Conservation (phyloP, 2,888 invertebrate genomes). For the Epirrhoe tristata region DNA sequence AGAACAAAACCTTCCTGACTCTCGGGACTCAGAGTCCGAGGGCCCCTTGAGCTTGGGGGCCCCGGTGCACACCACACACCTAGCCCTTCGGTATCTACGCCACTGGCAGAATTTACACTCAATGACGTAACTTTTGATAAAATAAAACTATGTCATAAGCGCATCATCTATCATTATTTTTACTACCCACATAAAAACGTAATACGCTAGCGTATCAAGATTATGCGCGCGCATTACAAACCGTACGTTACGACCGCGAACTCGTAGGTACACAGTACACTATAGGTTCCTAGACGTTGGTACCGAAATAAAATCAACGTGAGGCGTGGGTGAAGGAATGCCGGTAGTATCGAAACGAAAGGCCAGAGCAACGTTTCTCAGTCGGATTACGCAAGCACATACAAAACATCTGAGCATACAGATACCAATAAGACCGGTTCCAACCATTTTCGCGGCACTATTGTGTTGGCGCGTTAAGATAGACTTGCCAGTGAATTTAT, state of each 20-base stretch:
- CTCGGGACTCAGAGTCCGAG: no score
- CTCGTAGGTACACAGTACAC: constrained; percentile 29
- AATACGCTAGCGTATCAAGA: constrained; percentile 49
- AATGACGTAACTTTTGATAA: constrained; percentile 18
- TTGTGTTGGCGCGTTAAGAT: constrained; percentile 64
- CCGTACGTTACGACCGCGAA: constrained; percentile 53
- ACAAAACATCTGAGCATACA: constrained; percentile 60
- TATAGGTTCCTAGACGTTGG: constrained; percentile 44
- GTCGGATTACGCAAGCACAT: constrained; percentile 62
- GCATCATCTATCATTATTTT: constrained; percentile 21
- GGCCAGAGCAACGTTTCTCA: constrained; percentile 55
- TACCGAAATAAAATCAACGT: constrained; percentile 71
- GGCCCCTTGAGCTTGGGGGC: no score
- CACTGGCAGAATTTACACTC: not conserved
- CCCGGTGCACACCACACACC: no score
- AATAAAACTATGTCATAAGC: constrained; percentile 22
- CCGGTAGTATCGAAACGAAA: constrained; percentile 68
- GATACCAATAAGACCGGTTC: constrained; percentile 66
- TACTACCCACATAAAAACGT: constrained; percentile 28
- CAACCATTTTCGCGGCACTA: constrained; percentile 68
- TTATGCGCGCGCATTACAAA: constrained; percentile 46
- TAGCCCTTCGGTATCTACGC: no score
- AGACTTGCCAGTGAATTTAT: constrained; percentile 62
- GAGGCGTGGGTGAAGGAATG: constrained; percentile 57
- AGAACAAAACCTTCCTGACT: no score